Percentiles rank a stretch among this genome's conserved stretches.
Conservation (phyloP, 2,797 vertebrate genomes). For the Malurus leucopterus region DNA sequence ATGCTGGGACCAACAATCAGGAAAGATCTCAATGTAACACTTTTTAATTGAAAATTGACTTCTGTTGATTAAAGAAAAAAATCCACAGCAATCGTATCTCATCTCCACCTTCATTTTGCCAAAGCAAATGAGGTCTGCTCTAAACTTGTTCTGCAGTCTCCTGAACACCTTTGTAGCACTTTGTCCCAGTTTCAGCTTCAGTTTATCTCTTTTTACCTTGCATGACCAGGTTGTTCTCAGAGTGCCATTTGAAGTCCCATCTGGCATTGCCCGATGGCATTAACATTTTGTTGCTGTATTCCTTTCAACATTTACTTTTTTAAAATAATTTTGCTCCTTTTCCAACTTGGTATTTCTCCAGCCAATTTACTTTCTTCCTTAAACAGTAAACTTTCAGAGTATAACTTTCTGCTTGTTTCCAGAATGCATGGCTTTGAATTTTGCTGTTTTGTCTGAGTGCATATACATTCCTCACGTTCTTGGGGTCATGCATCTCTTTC, state of each 20-base stretch:
- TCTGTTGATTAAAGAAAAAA: too few species aligned
- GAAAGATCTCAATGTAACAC: too few species aligned
- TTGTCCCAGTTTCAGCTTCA: constrained; percentile 6
- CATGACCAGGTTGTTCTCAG: neutral
- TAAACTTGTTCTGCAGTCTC: neutral
- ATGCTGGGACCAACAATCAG: too few species aligned
- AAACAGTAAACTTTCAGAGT: neutral
- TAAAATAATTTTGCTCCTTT: fast-evolving
- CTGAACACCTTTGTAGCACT: neutral
- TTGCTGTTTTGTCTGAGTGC: neutral
- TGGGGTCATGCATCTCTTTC: neutral
- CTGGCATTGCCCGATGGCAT: neutral
- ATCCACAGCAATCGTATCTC: neutral
- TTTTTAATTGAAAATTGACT: too few species aligned
- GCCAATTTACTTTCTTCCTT: neutral
- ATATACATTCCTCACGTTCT: neutral
- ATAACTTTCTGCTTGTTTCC: neutral
- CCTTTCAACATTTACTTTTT: neutral
- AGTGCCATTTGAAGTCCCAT: neutral
- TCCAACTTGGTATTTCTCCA: neutral
- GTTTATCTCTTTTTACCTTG: neutral
- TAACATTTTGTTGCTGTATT: neutral
- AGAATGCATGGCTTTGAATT: neutral
- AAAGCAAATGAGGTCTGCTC: neutral
- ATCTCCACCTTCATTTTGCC: neutral